A percentile compares a stretch with the other conserved stretches of the same genome.
phyloP scores from a whole-genome alignment of 2,113 vertebrate genomes.

The Rhabdornis inornatus region DNA sequence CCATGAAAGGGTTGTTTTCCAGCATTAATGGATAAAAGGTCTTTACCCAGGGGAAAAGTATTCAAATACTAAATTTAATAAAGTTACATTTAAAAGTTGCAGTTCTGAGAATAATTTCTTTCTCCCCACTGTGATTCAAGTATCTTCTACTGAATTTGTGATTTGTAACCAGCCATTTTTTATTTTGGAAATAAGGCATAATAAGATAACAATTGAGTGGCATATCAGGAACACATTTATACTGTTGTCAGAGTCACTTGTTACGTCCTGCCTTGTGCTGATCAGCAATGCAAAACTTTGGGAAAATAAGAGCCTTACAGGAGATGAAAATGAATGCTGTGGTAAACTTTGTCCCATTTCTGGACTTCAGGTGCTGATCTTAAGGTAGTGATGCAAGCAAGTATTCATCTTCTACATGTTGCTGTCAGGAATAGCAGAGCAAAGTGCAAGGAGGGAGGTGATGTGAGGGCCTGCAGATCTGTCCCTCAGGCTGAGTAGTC shows the following conservation, averaged over 20 bases:
- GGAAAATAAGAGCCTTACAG: slow-evolving; percentile 52
- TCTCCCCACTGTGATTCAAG: not conserved
- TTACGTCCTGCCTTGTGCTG: not conserved
- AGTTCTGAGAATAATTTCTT: slow-evolving; percentile 14
- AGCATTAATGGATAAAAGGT: slow-evolving; percentile 62
- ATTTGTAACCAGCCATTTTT: slow-evolving; percentile 1
- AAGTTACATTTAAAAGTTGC: slow-evolving; percentile 55
- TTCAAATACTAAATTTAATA: slow-evolving; percentile 66
- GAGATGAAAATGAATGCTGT: slow-evolving; percentile 61
- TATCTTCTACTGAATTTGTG: not conserved
- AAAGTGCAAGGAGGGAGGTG: not conserved
- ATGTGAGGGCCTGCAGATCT: not conserved
- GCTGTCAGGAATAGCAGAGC: not conserved
- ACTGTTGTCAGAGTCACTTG: slow-evolving; percentile 4
- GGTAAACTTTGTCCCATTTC: slow-evolving; percentile 60
- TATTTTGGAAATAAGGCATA: slow-evolving; percentile 59
- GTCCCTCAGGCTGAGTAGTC: not conserved
- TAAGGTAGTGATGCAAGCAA: not conserved
- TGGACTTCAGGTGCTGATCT: slow-evolving; percentile 39
- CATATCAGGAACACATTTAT: slow-evolving; percentile 32
- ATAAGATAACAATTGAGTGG: slow-evolving; percentile 54
- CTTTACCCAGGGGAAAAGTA: slow-evolving; percentile 64
- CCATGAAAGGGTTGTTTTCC: slow-evolving; percentile 41
- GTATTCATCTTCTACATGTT: not conserved
- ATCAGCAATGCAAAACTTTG: slow-evolving; percentile 35